Evolutionary conservation across 2,888 invertebrate species (phyloP).

Genomic region (Lysandra bellargus): DNA sequence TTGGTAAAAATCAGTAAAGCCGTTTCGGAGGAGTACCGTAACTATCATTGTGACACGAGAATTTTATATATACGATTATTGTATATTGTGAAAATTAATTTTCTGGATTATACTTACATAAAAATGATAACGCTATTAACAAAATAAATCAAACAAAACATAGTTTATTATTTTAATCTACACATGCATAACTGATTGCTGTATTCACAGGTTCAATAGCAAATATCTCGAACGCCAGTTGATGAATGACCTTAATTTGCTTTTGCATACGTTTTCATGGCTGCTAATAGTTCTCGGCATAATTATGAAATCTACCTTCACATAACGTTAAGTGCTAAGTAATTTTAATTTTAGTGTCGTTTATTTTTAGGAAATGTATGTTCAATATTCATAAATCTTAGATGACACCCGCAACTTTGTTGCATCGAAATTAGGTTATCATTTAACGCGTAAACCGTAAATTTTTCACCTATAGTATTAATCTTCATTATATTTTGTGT

Average conservation of each 20-base stretch:
- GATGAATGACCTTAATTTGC: constrained; percentile 13
- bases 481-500: too few species aligned
- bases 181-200: neutral
- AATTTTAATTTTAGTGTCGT: neutral
- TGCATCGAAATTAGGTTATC: too few species aligned
- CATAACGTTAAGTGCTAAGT: neutral
- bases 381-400: neutral
- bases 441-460: too few species aligned
- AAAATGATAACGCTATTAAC: neutral
- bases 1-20: too few species aligned
- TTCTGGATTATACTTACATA: neutral
- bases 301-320: neutral
- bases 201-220: neutral
- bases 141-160: neutral
- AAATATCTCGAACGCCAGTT: neutral
- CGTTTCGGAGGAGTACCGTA: too few species aligned
- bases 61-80: too few species aligned
- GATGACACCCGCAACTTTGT: too few species aligned
- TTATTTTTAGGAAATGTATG: neutral
- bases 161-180: neutral
- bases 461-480: too few species aligned
- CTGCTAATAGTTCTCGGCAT: neutral
- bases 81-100: neutral
- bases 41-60: too few species aligned
- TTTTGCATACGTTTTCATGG: neutral